phyloP scores from a whole-genome alignment of 2,888 invertebrate species.

The Apotomis betuletana region DNA sequence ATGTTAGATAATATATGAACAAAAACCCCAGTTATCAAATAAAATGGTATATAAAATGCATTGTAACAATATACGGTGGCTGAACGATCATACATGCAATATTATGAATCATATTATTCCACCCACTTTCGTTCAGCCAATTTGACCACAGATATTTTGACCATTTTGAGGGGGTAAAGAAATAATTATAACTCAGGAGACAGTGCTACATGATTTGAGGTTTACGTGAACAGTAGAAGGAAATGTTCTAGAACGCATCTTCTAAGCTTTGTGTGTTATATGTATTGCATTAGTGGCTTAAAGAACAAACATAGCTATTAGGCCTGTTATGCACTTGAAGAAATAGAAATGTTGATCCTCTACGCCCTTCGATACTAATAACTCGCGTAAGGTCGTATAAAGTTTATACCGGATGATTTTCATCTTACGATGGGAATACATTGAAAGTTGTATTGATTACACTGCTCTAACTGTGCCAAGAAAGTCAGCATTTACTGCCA shows the following conservation, averaged over 20 bases:
- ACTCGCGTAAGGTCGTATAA: too few species aligned
- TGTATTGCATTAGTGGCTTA: not conserved
- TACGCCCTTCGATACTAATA: too few species aligned
- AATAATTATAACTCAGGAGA: too few species aligned
- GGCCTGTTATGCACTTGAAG: too few species aligned
- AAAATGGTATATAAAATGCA: conserved; percentile 2
- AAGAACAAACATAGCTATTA: not conserved
- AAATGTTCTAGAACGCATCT: not conserved
- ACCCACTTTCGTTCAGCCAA: not conserved
- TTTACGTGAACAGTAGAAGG: conserved; percentile 31
- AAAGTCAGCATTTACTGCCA: too few species aligned
- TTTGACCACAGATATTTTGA: not conserved
- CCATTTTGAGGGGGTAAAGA: too few species aligned
- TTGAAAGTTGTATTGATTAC: too few species aligned
- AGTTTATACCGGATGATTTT: too few species aligned
- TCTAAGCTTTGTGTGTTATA: not conserved
- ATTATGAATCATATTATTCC: not conserved
- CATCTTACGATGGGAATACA: too few species aligned
- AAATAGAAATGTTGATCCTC: too few species aligned
- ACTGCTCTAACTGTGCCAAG: too few species aligned
- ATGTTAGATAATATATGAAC: not conserved
- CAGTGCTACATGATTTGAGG: not conserved
- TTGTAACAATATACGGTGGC: not conserved
- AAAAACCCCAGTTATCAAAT: conserved; percentile 12
- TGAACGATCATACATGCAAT: too few species aligned